Percentiles rank a stretch among this genome's conserved stretches.
These are phyloP conservation scores for Thermophis baileyi DNA, from an alignment of 2,113 vertebrate species.

Conservation along the genomic window DNA sequence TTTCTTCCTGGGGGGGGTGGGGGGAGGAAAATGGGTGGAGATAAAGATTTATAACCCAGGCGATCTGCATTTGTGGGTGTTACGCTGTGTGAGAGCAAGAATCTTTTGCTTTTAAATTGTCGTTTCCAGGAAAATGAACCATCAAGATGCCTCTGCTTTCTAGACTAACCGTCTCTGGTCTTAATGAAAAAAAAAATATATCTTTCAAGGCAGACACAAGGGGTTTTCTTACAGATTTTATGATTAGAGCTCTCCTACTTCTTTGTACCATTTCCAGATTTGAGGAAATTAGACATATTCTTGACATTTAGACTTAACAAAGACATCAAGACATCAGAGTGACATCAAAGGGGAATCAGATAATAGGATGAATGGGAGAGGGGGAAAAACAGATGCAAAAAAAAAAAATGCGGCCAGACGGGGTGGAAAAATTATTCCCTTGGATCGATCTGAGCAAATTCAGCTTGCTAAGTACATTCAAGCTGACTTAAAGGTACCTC, in stretches of 20 bases:
- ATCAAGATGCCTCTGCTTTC: neutral
- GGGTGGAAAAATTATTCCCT: neutral
- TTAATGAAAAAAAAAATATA: neutral
- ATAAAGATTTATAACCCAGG: neutral
- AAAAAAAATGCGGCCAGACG: neutral
- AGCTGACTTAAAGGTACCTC: neutral
- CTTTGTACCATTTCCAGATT: neutral
- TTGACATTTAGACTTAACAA: slow-evolving; percentile 6
- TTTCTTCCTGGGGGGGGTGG: neutral
- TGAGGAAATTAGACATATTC: slow-evolving; percentile 8
- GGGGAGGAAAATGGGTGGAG: neutral
- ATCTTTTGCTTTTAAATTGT: neutral
- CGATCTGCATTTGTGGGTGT: neutral
- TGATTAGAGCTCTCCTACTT: neutral
- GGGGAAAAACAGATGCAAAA: neutral
- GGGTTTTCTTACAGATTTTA: neutral
- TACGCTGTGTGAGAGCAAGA: neutral
- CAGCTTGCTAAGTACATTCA: slow-evolving; percentile 1
- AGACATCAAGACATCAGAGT: slow-evolving; percentile 3
- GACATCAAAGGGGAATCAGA: slow-evolving; percentile 2
- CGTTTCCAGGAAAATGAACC: neutral
- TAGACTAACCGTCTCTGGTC: neutral
- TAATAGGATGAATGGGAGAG: neutral
- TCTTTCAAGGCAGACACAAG: neutral
- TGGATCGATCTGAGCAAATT: neutral